Evolutionary conservation across 2,113 vertebrate species (phyloP), one percentile per base, ranked within the genome.

Genomic region (Tamias sibiricus): DNA sequence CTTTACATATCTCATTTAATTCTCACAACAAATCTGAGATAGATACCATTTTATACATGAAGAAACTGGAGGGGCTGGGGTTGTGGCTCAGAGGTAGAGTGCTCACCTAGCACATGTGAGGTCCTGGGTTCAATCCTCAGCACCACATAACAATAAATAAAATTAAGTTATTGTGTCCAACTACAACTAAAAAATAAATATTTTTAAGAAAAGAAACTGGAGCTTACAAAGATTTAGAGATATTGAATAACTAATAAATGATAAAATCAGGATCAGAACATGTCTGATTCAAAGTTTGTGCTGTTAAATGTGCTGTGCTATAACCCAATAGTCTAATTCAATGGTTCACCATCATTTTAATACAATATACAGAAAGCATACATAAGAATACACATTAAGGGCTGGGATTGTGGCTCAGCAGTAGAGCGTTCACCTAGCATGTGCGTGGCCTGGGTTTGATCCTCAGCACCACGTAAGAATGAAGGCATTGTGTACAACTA

Each of bases 251-350:
- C 12, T 37, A 47, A 68, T 32, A 86, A 89, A n/a, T 74, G 35
- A 49, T 77, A 79, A 93, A 88, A 72, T 71, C 54, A 92, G 44
- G 37, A 83, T 87, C 85, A 62, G 68, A 92, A 85, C 9, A 44
- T 24, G 12, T 80, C 14, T 84, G 32, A 82, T 89, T 95, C n/a
- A 91, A 92, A 90, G 80, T 92, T 17, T 86, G 42, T 11, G 16
- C 40, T 91, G 76, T 77, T 62, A 79, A 84, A 49, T 96, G 24
- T 8, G 5, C 52, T 75, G 37, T 12, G 17, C 12, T 75, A 64
- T 22, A 85, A 80, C 57, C 47, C 13, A 89, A 77, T 1, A 59
- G 37, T 92, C 86, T 89, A 68, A 68, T 87, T 62, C 28, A 93
- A 66, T 71, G 7, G 26, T 77, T 93, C 62, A 83, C 30, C 74